Evolutionary conservation across 30 jellyfish, hydroid and myxozoan species (phyloP), one percentile per base, ranked within the genome.

Genomic region (Aurelia aurita complex sp. Pacific): DNA sequence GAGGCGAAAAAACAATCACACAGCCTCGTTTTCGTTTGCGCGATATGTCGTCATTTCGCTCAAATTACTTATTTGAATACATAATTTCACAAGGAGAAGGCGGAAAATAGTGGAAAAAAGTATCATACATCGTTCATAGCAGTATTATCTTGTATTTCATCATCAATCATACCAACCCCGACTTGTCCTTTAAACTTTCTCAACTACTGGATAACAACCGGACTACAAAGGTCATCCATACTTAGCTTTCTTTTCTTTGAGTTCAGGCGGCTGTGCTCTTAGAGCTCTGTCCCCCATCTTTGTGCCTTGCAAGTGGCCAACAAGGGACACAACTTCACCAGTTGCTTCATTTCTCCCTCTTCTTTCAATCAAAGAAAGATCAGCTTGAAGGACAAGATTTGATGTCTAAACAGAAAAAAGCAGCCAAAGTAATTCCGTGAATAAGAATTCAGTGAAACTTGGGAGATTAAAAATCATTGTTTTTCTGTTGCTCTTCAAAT

Each of bases 341-440:
- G 98, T 90, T 12, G 99, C 97, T 63, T 95, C 99, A 95, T 95
- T 98, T 85, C 96, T 88, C 17, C 91, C 96, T 67, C 99, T 93
- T 77, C 92, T 83, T 69, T 95, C 99, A 78, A 95, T 95, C 67
- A 95, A 80, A 23, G 98, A 82, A 14, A 91, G 89, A 88, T 95
- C 99, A 14, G 99, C 99, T 90, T 95, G 99, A 82, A 95, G 76
- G 23, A 95, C 99, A 79, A 95, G 96, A 91, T 95, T 95, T 40
- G 99, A 90, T 66, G 90, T 95, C 99, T 95, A 73, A n/a, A 69
- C 70, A 50, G 70, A 81, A 51, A 19, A 80, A 1, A 64, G 13
- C 29, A 14, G 35, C 16, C 13, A 63, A 23, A 23, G 0, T 23
- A 23, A 23, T 23, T 23, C 29, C 29, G 29, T 23, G 29, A 23